Evolutionary conservation across 1,140 invertebrate species (phyloP).

Genomic region (Eufriesea mexicana): DNA sequence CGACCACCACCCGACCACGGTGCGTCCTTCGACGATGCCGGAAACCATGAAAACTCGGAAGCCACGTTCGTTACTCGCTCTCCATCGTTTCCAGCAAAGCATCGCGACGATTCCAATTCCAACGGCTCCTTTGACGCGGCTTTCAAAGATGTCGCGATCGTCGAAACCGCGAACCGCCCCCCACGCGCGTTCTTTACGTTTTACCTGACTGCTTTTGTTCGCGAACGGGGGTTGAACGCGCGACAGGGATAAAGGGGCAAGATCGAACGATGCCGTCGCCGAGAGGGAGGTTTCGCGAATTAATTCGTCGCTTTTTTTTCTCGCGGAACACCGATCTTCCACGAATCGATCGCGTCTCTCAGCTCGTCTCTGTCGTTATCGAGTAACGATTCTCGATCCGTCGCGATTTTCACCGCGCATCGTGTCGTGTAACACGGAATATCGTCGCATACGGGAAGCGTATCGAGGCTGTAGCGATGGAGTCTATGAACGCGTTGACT

Average conservation of each 20-base stretch:
- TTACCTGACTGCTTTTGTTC: neutral
- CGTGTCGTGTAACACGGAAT: too few species aligned
- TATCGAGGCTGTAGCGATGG: too few species aligned
- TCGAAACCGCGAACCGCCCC: too few species aligned
- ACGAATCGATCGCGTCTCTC: too few species aligned
- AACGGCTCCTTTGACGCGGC: neutral
- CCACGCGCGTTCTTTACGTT: neutral
- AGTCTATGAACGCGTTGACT: too few species aligned
- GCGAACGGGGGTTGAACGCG: neutral
- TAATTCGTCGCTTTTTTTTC: neutral
- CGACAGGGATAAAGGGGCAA: neutral
- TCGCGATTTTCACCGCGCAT: too few species aligned
- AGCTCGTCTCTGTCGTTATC: too few species aligned
- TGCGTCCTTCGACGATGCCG: neutral
- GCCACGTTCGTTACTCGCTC: neutral
- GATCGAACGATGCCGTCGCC: neutral
- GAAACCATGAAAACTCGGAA: neutral
- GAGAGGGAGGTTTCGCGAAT: neutral
- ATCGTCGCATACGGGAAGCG: too few species aligned
- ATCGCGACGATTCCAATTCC: too few species aligned
- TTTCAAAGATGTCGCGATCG: neutral
- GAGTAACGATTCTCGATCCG: too few species aligned
- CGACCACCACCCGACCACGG: neutral
- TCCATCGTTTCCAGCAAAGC: too few species aligned
- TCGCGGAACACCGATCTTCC: neutral